A percentile compares a stretch with the other conserved stretches of the same genome.
phyloP scores from a whole-genome alignment of 2,797 vertebrate genomes.

The Astyanax mexicanus region DNA sequence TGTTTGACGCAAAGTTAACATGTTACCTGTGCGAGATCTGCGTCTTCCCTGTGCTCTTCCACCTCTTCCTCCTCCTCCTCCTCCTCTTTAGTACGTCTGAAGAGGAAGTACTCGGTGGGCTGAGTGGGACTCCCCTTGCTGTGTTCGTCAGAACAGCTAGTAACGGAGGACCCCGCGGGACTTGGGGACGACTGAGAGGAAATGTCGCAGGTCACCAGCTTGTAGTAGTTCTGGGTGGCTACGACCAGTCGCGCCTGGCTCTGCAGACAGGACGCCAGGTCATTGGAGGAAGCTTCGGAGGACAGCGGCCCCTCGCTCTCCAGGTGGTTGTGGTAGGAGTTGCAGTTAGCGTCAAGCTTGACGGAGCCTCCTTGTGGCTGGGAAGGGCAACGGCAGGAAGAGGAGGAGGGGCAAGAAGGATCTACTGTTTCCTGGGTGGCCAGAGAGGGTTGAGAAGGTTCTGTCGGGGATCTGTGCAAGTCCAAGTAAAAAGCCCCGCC shows the following conservation, averaged over 20 bases:
- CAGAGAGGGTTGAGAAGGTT: slow-evolving; percentile 76
- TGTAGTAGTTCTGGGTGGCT: slow-evolving; percentile 98
- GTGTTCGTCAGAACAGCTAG: slow-evolving; percentile 94
- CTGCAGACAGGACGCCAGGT: slow-evolving; percentile 90
- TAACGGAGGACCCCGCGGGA: slow-evolving; percentile 89
- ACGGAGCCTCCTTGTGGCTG: slow-evolving; percentile 72
- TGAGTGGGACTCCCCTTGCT: slow-evolving; percentile 88
- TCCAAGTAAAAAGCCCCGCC: slow-evolving; percentile 94
- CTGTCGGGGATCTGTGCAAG: slow-evolving; percentile 89
- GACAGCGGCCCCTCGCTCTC: slow-evolving; percentile 74
- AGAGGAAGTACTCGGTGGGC: slow-evolving; percentile 95
- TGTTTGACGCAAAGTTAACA: too few relatives aligned
- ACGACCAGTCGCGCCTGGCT: slow-evolving; percentile 93
- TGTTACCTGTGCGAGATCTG: slow-evolving; percentile 57
- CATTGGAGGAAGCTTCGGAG: slow-evolving; percentile 74
- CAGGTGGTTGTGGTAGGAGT: slow-evolving; percentile 84
- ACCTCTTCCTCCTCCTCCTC: slow-evolving; percentile 73
- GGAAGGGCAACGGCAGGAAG: slow-evolving; percentile 76
- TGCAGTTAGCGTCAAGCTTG: slow-evolving; percentile 95
- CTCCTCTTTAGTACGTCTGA: slow-evolving; percentile 76
- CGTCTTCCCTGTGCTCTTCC: slow-evolving; percentile 65
- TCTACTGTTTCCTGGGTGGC: slow-evolving; percentile 73
- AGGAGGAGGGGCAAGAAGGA: slow-evolving; percentile 74
- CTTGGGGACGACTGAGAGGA: slow-evolving; percentile 96
- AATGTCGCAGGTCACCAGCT: slow-evolving; percentile 95